These are phyloP conservation scores for Bryconaethiops microstoma DNA, from an alignment of 2,797 vertebrate genomes.

Conservation along the genomic window DNA sequence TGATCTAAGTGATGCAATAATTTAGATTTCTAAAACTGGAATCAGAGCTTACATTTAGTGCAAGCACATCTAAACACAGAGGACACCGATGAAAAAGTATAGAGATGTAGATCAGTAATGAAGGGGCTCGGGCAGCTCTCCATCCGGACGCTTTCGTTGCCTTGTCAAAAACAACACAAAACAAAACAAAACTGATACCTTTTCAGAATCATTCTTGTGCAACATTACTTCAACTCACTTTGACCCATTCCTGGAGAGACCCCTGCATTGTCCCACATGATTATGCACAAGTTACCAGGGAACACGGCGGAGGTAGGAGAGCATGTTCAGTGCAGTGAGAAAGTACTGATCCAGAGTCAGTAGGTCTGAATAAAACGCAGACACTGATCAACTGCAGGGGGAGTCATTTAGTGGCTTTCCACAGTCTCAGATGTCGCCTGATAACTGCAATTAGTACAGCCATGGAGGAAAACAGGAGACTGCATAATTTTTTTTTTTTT, in stretches of 20 bases:
- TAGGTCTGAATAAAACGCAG: slow-evolving; percentile 33
- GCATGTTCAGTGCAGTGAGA: slow-evolving; percentile 43
- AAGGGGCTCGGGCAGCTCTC: too few species aligned
- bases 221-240: not conserved
- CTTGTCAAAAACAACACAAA: too few species aligned
- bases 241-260: slow-evolving; percentile 38
- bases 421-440: not conserved
- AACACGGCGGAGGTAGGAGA: slow-evolving; percentile 57
- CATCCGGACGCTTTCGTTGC: too few species aligned
- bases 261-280: slow-evolving; percentile 46
- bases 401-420: not conserved
- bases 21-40: not conserved
- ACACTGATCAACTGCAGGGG: slow-evolving; percentile 7
- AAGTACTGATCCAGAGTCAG: slow-evolving; percentile 41
- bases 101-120: not conserved
- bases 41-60: too few species aligned
- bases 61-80: not conserved
- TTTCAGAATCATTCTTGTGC: too few species aligned
- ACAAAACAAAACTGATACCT: too few species aligned
- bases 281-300: slow-evolving; percentile 61
- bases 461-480: too few species aligned
- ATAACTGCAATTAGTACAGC: not conserved
- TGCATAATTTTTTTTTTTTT: too few species aligned
- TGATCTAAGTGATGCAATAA: slow-evolving; percentile 24
- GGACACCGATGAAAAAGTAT: not conserved